Conservation (phyloP, 2,888 invertebrate genomes). For the Hypomecis punctinalis region DNA sequence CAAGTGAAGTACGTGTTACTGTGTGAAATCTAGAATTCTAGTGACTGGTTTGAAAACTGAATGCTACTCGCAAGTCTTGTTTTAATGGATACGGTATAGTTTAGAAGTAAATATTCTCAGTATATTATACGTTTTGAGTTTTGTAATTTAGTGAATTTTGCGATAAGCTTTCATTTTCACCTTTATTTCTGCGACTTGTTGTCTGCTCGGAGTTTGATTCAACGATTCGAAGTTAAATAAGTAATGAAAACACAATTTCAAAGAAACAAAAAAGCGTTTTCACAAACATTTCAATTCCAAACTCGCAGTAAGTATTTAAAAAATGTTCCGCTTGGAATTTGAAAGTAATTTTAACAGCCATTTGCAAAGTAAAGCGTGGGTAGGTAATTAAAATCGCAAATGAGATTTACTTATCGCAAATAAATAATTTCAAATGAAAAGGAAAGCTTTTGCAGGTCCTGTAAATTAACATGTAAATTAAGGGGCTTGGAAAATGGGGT, state of each 20-base stretch:
- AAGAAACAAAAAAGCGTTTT: conserved; percentile 23
- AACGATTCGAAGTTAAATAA: conserved; percentile 21
- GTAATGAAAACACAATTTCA: conserved; percentile 16
- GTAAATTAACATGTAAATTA: conserved; percentile 49
- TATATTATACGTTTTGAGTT: neutral
- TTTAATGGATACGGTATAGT: neutral
- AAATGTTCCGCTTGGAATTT: conserved; percentile 31
- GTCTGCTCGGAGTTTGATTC: conserved; percentile 13
- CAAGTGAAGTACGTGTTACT: too few relatives aligned
- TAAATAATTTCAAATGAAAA: conserved; percentile 48
- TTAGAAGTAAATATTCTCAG: too few relatives aligned
- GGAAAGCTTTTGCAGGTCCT: conserved; percentile 45
- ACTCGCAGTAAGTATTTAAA: conserved; percentile 26
- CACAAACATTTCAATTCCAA: conserved; percentile 17
- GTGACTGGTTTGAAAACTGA: too few relatives aligned
- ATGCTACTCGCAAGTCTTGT: too few relatives aligned
- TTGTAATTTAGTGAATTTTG: neutral
- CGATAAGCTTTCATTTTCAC: neutral
- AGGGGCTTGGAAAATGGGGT: conserved; percentile 36
- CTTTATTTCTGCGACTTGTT: neutral
- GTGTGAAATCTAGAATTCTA: too few relatives aligned
- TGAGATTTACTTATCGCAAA: conserved; percentile 51
- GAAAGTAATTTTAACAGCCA: conserved; percentile 39
- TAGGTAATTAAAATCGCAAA: conserved; percentile 48
- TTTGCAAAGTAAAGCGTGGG: conserved; percentile 42